Conservation (phyloP, 2,113 vertebrate species). For the Sakesphorus luctuosus region DNA sequence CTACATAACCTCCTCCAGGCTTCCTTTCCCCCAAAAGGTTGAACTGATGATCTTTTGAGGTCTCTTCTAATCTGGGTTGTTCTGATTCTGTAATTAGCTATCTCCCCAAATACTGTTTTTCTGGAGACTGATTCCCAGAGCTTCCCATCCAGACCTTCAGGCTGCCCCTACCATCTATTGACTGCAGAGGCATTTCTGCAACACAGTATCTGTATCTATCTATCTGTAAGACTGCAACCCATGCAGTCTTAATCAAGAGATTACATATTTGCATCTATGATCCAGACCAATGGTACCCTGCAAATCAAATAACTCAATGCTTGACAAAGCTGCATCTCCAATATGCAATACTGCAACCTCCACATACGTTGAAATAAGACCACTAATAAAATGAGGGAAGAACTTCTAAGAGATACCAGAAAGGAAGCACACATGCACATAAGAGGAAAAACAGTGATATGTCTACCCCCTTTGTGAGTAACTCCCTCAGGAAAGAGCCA, state of each 20-base stretch:
- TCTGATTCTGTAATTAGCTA: background rate
- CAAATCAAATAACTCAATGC: background rate
- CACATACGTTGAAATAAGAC: background rate
- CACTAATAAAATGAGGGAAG: background rate
- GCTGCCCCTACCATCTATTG: background rate
- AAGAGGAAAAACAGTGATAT: background rate
- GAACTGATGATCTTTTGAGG: background rate
- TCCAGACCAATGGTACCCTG: background rate
- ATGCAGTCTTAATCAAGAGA: background rate
- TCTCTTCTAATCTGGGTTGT: background rate
- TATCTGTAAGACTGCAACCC: background rate
- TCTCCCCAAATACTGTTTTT: background rate
- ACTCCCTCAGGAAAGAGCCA: background rate
- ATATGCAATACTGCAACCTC: background rate
- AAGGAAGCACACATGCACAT: fast-evolving
- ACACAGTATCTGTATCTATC: background rate
- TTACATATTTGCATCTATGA: background rate
- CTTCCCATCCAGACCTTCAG: background rate
- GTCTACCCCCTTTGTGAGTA: background rate
- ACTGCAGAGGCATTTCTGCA: background rate
- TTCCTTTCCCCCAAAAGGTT: background rate
- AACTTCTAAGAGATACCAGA: background rate
- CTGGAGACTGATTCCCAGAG: background rate
- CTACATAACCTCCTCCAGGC: background rate
- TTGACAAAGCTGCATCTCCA: background rate